Conservation (phyloP, 2,797 vertebrate species). For the Sebastes taczanowskii region DNA sequence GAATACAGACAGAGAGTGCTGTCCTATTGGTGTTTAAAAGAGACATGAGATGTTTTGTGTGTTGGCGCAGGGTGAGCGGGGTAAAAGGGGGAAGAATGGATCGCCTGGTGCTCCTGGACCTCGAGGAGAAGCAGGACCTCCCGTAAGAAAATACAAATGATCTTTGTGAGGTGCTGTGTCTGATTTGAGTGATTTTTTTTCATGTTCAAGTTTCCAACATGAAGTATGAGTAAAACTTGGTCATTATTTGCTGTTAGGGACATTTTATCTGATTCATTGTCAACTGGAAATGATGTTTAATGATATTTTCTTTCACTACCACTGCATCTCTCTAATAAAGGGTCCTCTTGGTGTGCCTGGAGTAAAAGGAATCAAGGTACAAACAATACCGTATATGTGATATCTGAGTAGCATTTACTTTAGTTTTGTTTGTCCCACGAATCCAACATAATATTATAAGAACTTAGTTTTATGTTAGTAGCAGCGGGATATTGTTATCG, state of each 20-base stretch:
- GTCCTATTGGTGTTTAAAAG: neutral
- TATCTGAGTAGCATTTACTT: neutral
- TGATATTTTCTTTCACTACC: neutral
- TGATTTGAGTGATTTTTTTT: neutral
- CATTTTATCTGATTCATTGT: neutral
- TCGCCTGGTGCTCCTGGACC: conserved; percentile 79
- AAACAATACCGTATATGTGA: neutral
- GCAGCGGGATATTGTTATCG: neutral
- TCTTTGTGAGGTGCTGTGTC: neutral
- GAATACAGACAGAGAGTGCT: neutral
- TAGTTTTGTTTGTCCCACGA: neutral
- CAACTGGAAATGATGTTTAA: neutral
- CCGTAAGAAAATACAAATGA: conserved; percentile 67
- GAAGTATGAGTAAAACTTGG: neutral
- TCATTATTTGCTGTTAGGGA: neutral
- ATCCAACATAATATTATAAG: neutral
- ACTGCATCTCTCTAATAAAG: conserved; percentile 61
- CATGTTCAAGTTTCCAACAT: neutral
- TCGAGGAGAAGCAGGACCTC: conserved; percentile 78
- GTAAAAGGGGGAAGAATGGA: conserved; percentile 88
- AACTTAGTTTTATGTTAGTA: neutral
- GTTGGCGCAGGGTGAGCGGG: conserved; percentile 83
- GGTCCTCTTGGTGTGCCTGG: conserved; percentile 80
- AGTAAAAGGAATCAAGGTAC: conserved; percentile 87
- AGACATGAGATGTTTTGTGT: neutral